A percentile compares a stretch with the other conserved stretches of the same genome.
Evolutionary conservation across 2,888 invertebrate species (phyloP).

Genomic region (Ganaspis brasiliensis): DNA sequence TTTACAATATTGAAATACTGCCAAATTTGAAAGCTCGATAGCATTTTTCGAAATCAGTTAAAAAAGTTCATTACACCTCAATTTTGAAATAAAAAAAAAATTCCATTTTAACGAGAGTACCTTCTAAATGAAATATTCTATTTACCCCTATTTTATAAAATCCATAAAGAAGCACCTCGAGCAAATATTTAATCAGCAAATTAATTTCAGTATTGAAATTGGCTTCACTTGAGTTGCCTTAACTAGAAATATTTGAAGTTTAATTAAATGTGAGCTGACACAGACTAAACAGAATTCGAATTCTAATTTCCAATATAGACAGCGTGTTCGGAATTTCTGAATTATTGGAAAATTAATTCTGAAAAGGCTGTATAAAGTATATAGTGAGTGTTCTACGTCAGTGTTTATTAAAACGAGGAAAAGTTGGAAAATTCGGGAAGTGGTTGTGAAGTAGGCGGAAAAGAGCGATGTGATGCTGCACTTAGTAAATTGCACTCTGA

Average conservation of each 20-base stretch:
- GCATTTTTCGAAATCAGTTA: too few species aligned
- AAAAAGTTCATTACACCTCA: too few species aligned
- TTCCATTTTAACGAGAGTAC: too few species aligned
- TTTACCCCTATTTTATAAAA: too few species aligned
- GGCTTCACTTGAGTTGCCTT: background rate
- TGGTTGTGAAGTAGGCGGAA: constrained; percentile 41
- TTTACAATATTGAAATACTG: too few species aligned
- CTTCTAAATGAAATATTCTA: too few species aligned
- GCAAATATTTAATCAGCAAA: background rate
- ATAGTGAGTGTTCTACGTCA: background rate
- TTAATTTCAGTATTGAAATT: background rate
- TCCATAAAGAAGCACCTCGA: too few species aligned
- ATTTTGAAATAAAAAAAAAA: too few species aligned
- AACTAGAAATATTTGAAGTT: constrained; percentile 12
- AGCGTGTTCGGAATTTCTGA: background rate
- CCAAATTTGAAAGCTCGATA: too few species aligned
- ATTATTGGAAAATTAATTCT: constrained; percentile 17
- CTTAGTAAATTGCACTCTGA: constrained; percentile 66
- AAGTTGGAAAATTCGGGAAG: constrained; percentile 31
- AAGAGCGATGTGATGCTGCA: constrained; percentile 54
- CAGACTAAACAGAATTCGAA: constrained; percentile 3
- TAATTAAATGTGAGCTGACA: constrained; percentile 15
- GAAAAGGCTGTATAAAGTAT: background rate
- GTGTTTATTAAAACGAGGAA: constrained; percentile 27
- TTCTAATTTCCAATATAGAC: background rate